Conservation (phyloP, 2,888 invertebrate genomes). For the Pristionchus arcanus region DNA sequence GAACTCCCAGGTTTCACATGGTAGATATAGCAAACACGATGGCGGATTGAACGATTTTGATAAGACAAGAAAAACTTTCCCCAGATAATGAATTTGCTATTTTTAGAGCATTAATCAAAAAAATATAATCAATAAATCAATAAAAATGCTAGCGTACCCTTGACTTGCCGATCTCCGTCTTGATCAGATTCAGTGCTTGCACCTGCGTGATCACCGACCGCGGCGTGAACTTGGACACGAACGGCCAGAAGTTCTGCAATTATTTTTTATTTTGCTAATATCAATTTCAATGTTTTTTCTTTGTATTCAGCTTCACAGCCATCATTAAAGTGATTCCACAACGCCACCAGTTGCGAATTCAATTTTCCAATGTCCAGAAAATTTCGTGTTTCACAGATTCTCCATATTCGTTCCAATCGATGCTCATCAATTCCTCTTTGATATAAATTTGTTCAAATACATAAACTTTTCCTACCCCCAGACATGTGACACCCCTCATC, state of each 20-base stretch:
- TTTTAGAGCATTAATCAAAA: too few relatives aligned
- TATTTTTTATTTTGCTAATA: background rate
- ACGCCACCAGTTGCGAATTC: background rate
- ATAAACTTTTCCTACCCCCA: background rate
- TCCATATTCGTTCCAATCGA: background rate
- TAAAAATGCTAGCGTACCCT: slow-evolving; percentile 72
- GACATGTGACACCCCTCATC: background rate
- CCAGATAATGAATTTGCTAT: too few relatives aligned
- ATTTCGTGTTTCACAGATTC: background rate
- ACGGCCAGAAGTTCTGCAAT: slow-evolving; percentile 81
- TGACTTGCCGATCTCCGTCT: slow-evolving; percentile 81
- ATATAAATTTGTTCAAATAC: too few relatives aligned
- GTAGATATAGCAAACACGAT: background rate
- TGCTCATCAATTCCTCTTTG: background rate
- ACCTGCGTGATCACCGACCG: slow-evolving; percentile 80
- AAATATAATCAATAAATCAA: slow-evolving; percentile 1
- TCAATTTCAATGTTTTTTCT: background rate
- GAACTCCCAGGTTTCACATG: too few relatives aligned
- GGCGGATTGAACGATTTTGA: background rate
- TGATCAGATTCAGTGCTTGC: slow-evolving; percentile 80
- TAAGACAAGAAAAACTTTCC: background rate
- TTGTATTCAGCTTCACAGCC: background rate
- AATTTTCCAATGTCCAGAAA: background rate
- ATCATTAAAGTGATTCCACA: background rate
- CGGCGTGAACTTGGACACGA: slow-evolving; percentile 81